Conservation (phyloP, 2,797 vertebrate genomes). For the Diplodus sargus region DNA sequence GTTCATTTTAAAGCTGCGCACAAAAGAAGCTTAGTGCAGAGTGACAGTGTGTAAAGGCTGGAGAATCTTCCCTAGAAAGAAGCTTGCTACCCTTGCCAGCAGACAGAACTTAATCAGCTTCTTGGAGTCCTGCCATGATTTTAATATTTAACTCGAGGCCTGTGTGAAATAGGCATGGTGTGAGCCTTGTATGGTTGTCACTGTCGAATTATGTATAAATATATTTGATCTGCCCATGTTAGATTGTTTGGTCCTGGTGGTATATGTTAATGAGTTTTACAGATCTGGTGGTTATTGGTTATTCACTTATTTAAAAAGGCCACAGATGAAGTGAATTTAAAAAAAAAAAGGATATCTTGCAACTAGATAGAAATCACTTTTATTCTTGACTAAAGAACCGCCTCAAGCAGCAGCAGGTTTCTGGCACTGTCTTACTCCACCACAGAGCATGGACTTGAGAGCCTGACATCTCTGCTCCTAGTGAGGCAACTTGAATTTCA, state of each 20-base stretch:
- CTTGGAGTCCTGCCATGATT: constrained; percentile 62
- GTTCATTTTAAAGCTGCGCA: constrained; percentile 53
- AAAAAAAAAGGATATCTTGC: constrained; percentile 10
- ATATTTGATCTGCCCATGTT: constrained; percentile 30
- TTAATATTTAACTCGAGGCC: constrained; percentile 59
- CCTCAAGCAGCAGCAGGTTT: constrained; percentile 26
- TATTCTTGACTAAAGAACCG: constrained; percentile 21
- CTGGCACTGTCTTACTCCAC: constrained; percentile 19
- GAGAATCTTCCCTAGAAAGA: constrained; percentile 55
- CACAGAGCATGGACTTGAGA: background rate
- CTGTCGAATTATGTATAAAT: constrained; percentile 42
- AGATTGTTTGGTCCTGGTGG: constrained; percentile 11
- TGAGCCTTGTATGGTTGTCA: constrained; percentile 48
- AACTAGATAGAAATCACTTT: constrained; percentile 35
- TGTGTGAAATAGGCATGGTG: constrained; percentile 48
- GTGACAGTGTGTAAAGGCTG: constrained; percentile 54
- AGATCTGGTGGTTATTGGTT: constrained; percentile 11
- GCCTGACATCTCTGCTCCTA: constrained; percentile 29
- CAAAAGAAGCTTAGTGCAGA: constrained; percentile 50
- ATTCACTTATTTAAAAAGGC: background rate
- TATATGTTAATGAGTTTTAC: constrained; percentile 14
- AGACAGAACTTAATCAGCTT: constrained; percentile 66
- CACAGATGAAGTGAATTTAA: constrained; percentile 18
- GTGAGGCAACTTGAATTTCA: constrained; percentile 9
- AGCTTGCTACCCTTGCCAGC: constrained; percentile 46